Base-by-base conservation (phyloP, 1,140 invertebrate species). In the Atta texana region DNA sequence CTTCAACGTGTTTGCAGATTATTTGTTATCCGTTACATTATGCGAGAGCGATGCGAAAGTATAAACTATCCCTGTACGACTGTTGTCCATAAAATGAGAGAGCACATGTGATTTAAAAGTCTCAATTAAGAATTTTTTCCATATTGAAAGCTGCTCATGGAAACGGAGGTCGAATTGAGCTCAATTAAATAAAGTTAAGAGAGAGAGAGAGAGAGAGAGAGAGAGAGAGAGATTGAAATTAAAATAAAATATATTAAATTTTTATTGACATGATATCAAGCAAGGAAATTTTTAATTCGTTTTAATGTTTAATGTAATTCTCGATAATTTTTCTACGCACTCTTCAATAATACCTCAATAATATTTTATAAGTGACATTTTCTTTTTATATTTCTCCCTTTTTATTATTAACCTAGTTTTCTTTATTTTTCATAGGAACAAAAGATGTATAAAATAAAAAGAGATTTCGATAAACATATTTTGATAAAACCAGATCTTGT, bases 1-100 rank as follows among this genome's bases (percentile, higher is more conserved):
- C 59, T 55, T 77, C 44, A 49, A 34, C 49, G 61, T 77, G 59
- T 77, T 77, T 85, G 61, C 61, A 63, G 59, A 85, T 85, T 76
- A 78, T 77, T 80, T 78, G 72, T 55, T 85, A 85, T 66, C 12
- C 31, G 74, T 85, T 80, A 44, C 34, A 14, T 21, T 21, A 28
- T 31, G 24, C 49, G 75, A 31, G 57, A 77, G 75, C 57, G 59
- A 77, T 18, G 21, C 57, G 59, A 78, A 44, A 24, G 61, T 64
- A 49, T 31, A 66, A 66, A 31, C 75, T 6, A 64, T 10, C 16
- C 24, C 12, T 63, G 57, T n/a, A 0, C 2, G 24, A 31, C 24
- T 34, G 53, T n/a, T 39, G 31, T 39, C 7, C 14, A 59, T 21
- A 24, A 59, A 75, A 39, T 34, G n/a, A 57, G 28, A 74, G 53